Base-by-base conservation (phyloP, 2,113 vertebrate genomes). In the Nanorana parkeri region DNA sequence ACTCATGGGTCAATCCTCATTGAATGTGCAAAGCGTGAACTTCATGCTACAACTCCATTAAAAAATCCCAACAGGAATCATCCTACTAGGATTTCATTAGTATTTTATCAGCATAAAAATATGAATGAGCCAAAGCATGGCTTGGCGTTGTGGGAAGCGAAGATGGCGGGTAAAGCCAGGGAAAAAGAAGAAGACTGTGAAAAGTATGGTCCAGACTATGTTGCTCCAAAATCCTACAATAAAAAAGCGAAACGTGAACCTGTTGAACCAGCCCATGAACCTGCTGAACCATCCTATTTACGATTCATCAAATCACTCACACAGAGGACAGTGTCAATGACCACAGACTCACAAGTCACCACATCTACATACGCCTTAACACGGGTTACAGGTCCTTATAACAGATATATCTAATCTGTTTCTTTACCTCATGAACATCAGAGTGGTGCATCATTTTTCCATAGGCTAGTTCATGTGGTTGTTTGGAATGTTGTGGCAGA, bases 41-140 rank as follows among this genome's bases (percentile, higher is more conserved):
- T 98, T 17, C 98, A 99, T 0, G 98, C 98, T 24, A 99, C 98
- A 0, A 99, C 98, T 0, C 96, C 96, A 0, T 80, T 99, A 21
- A 97, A 96, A 86, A 95, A 96, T 2, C 98, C 98, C 36, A 91
- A 99, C 83, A 94, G 97, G 84, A 95, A 92, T 58, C 94, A 94
- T 64, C 97, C 98, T 77, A 96, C 96, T 54, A 93, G 98, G 84
- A 96, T 99, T 90, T 99, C 98, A 0, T 95, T 99, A 24, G 98
- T 99, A 67, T 98, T 99, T 86, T 99, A 99, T 91, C 97, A 98
- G 93, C 98, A 99, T 89, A 99, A 99, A 91, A 99, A 95, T 84
- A 90, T 99, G 94, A 98, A 96, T 17, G 96, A 98, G 89, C 96
- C 98, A 19, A 99, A 98, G 81, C 98, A 99, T 0, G 96, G 97